Percentiles rank a stretch among this genome's conserved stretches.
Evolutionary conservation across 2,797 vertebrate species (phyloP).

Genomic region (Botia almorhae): DNA sequence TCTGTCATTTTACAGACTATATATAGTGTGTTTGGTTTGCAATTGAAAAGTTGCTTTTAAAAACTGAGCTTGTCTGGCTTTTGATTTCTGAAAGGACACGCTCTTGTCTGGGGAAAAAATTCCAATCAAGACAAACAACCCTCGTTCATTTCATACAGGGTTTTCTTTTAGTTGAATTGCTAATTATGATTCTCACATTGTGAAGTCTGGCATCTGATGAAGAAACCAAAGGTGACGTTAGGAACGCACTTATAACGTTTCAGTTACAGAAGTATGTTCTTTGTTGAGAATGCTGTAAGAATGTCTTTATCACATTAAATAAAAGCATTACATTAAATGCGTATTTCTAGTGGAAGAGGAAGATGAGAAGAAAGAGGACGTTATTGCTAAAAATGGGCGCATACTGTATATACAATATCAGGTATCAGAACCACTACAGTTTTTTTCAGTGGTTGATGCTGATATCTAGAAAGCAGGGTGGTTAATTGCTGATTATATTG

Average conservation of each 20-base stretch:
- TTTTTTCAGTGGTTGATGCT: not conserved
- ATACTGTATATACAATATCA: not conserved
- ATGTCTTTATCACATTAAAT: not conserved
- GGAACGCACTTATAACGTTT: not conserved
- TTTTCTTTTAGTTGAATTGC: constrained; percentile 20
- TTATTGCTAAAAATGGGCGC: not conserved
- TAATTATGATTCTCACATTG: constrained; percentile 15
- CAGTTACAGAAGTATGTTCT: not conserved
- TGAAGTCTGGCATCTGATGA: not conserved
- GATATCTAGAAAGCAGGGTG: not conserved
- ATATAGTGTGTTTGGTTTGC: constrained; percentile 4
- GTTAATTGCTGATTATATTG: not conserved
- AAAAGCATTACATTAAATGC: not conserved
- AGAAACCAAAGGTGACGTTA: not conserved
- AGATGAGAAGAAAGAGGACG: not conserved
- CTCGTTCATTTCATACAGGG: not conserved
- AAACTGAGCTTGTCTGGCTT: constrained; percentile 18
- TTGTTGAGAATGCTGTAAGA: not conserved
- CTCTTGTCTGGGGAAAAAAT: not conserved
- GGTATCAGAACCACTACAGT: not conserved
- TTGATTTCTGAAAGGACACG: constrained; percentile 15
- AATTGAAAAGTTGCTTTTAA: constrained; percentile 18
- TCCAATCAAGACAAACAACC: not conserved
- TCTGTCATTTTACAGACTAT: constrained; percentile 27
- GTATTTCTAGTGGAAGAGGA: not conserved